Conservation (phyloP, 2,888 invertebrate species). For the Amphipoea lucens region DNA sequence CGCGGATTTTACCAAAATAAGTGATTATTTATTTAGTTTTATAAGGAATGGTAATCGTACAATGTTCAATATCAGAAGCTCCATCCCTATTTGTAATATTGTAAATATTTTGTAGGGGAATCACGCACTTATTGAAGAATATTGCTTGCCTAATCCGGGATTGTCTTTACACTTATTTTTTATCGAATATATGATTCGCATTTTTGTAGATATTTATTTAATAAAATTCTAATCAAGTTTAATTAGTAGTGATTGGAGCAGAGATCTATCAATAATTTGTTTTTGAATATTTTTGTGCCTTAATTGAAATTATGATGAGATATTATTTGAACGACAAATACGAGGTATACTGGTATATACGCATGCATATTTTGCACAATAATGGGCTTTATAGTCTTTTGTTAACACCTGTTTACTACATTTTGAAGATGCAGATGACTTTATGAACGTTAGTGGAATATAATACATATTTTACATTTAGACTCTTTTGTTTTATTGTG, state of each 20-base stretch:
- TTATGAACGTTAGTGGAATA: slow-evolving; percentile 85
- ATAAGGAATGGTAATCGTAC: slow-evolving; percentile 72
- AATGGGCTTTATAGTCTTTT: slow-evolving; percentile 68
- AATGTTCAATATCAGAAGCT: slow-evolving; percentile 61
- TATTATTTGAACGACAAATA: slow-evolving; percentile 46
- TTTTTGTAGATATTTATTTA: slow-evolving; percentile 62
- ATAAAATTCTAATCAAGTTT: slow-evolving; percentile 47
- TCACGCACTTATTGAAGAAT: slow-evolving; percentile 27
- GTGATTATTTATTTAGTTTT: slow-evolving; percentile 81
- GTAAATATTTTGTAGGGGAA: slow-evolving; percentile 50
- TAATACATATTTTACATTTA: slow-evolving; percentile 84
- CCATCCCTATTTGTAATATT: slow-evolving; percentile 55
- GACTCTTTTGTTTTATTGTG: slow-evolving; percentile 70
- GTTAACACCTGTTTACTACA: slow-evolving; percentile 67
- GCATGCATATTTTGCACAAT: slow-evolving; percentile 68
- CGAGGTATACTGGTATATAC: slow-evolving; percentile 64
- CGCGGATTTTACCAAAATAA: slow-evolving; percentile 65
- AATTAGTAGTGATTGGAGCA: slow-evolving; percentile 70
- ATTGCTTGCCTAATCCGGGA: slow-evolving; percentile 19
- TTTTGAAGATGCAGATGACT: slow-evolving; percentile 78
- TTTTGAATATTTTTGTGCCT: slow-evolving; percentile 66
- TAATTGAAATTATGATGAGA: slow-evolving; percentile 63
- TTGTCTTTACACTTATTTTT: slow-evolving; percentile 31
- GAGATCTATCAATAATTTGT: slow-evolving; percentile 70
- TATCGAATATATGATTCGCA: slow-evolving; percentile 57